Base-by-base conservation (phyloP, 2,113 vertebrate species). In the Eulemur rufifrons region DNA sequence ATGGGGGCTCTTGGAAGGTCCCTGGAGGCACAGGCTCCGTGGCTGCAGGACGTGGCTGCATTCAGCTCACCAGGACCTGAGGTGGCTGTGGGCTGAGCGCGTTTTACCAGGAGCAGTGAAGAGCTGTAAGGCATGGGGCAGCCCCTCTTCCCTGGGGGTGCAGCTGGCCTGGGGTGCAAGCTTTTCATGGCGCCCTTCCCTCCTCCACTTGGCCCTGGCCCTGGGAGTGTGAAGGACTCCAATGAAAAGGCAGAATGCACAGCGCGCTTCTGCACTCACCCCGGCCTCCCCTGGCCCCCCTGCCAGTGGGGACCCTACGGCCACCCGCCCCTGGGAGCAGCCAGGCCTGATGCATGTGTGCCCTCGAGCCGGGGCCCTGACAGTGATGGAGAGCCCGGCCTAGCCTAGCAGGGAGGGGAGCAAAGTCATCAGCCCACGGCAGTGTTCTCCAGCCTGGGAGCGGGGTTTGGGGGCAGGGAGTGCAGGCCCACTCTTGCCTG, bases 201-300 rank as follows among this genome's bases (percentile, higher is more conserved):
- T 97, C 96, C 91, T 81, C 96, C 95, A 95, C 97, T 98, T 98
- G 95, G 95, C 97, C 97, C 97, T 95, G 97, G 94, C 96, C 96
- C 94, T 91, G 97, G 95, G 86, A 81, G 68, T 83, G 76, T 97
- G 97, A 98, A 97, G 98, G 81, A 98, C 94, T 97, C 97, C 97
- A 97, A 52, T 98, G 96, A 98, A 96, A 95, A 94, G 91, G 96
- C 97, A 94, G 97, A 95, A 97, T 82, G 87, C 82, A 71, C 23
- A 6, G 52, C 2, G 2, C 0, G 5, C 84, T 93, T 93, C 90
- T 34, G 29, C 81, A 84, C 94, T 97, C 3, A 54, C 94, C 97
- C 96, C 77, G 97, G 93, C 93, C 93, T 84, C 87, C 94, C 69
- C 42, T 63, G 89, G 90, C 69, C 96, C 85, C 45, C 64, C 64